Percentiles rank a stretch among this genome's conserved stretches.
These are phyloP conservation scores for Caprella mutica DNA, from an alignment of 2,888 invertebrate species.

Conservation along the genomic window DNA sequence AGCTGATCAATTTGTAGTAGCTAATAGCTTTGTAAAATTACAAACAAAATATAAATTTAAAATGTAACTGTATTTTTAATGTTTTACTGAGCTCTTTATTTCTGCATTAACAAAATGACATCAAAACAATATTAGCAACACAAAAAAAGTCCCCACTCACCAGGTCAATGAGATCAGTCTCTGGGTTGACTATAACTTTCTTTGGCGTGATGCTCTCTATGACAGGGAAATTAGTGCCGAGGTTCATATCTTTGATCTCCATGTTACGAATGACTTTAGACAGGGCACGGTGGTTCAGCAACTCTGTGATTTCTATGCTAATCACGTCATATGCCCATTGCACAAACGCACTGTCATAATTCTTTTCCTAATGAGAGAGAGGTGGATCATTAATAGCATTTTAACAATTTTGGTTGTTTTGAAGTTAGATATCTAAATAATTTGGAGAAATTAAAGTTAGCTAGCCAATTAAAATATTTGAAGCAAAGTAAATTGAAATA, in stretches of 20 bases:
- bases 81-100: too few relatives aligned
- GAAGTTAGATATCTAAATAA: too few relatives aligned
- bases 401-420: too few relatives aligned
- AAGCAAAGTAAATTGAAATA: too few relatives aligned
- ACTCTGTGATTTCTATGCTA: slow-evolving; percentile 22
- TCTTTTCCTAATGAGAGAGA: slow-evolving; percentile 11
- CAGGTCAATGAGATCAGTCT: neutral
- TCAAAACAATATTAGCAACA: too few relatives aligned
- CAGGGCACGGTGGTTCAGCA: slow-evolving; percentile 27
- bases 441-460: neutral
- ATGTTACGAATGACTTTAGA: slow-evolving; percentile 23
- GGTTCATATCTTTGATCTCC: slow-evolving; percentile 66
- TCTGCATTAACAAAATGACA: too few relatives aligned
- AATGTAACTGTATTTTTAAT: too few relatives aligned
- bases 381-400: too few relatives aligned
- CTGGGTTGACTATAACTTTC: neutral
- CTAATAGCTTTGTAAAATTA: too few relatives aligned
- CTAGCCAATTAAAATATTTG: too few relatives aligned
- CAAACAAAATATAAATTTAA: too few relatives aligned
- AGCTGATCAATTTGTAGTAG: too few relatives aligned
- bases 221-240: slow-evolving; percentile 85
- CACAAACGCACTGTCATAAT: slow-evolving; percentile 24
- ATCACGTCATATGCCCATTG: slow-evolving; percentile 24
- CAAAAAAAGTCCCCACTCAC: neutral
- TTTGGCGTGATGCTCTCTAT: slow-evolving; percentile 70